Conservation (phyloP, 2,113 vertebrate genomes). For the Oenanthe melanoleuca region DNA sequence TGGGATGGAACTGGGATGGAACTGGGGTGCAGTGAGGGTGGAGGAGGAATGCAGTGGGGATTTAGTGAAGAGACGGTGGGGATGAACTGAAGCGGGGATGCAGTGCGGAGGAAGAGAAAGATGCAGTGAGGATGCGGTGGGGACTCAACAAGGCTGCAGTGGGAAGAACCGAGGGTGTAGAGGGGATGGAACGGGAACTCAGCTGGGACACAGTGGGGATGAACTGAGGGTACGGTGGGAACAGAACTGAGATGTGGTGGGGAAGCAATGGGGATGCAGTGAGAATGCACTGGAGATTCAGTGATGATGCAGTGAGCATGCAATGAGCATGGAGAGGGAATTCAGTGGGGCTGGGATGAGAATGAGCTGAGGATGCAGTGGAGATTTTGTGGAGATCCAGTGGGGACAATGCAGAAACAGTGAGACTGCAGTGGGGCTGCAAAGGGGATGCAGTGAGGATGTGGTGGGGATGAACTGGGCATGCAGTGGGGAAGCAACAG, state of each 20-base stretch:
- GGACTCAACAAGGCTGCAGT: too few species aligned
- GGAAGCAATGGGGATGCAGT: background rate
- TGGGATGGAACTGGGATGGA: background rate
- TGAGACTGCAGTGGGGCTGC: background rate
- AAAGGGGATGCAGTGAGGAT: background rate
- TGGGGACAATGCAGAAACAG: too few species aligned
- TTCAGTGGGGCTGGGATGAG: background rate
- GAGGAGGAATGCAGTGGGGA: rapidly evolving
- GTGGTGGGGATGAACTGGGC: too few species aligned
- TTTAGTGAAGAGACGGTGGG: background rate
- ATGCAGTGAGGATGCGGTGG: background rate
- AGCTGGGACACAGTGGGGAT: background rate
- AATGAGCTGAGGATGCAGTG: background rate
- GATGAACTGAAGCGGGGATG: background rate
- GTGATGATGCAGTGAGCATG: background rate
- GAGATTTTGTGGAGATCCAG: background rate
- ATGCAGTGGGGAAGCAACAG: background rate
- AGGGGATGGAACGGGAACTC: background rate
- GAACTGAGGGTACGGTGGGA: background rate
- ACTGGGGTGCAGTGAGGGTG: background rate
- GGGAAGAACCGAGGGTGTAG: background rate
- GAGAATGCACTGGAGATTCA: background rate
- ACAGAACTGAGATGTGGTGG: background rate
- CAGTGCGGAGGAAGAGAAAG: background rate
- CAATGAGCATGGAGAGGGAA: background rate